phyloP scores from a whole-genome alignment of 2,797 vertebrate species.

The Saxicola maurus region DNA sequence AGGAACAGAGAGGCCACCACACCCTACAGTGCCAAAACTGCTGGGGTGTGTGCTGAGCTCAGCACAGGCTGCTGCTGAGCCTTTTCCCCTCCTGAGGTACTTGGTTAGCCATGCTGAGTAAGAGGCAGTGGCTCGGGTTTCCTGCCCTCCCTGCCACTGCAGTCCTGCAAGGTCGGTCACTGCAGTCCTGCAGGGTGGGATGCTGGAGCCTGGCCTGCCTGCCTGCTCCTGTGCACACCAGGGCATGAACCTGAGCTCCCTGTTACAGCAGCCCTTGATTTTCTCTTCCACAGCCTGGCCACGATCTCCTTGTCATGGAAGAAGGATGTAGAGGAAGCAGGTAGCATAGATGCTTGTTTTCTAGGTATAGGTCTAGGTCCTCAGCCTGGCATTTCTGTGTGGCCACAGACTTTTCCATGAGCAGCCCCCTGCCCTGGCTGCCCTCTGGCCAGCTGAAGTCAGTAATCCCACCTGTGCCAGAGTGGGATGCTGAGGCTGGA shows the following conservation, averaged over 20 bases:
- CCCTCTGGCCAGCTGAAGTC: background rate
- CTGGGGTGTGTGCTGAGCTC: background rate
- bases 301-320: background rate
- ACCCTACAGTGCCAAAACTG: background rate
- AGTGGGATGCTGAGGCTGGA: background rate
- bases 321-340: background rate
- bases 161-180: background rate
- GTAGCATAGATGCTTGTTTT: background rate
- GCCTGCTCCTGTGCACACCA: background rate
- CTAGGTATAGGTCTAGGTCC: background rate
- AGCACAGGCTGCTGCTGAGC: background rate
- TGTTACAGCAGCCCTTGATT: rapidly evolving
- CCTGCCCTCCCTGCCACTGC: background rate
- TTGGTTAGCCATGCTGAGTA: background rate
- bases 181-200: background rate
- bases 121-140: background rate
- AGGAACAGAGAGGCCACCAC: background rate
- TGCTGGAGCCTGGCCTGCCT: background rate
- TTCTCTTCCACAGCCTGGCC: background rate
- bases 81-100: background rate
- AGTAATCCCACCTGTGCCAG: background rate
- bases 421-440: background rate
- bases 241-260: background rate
- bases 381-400: background rate
- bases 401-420: background rate